Evolutionary conservation across 92 coral and sea anemone species (phyloP).

Genomic region (Palythoa grandiflora): DNA sequence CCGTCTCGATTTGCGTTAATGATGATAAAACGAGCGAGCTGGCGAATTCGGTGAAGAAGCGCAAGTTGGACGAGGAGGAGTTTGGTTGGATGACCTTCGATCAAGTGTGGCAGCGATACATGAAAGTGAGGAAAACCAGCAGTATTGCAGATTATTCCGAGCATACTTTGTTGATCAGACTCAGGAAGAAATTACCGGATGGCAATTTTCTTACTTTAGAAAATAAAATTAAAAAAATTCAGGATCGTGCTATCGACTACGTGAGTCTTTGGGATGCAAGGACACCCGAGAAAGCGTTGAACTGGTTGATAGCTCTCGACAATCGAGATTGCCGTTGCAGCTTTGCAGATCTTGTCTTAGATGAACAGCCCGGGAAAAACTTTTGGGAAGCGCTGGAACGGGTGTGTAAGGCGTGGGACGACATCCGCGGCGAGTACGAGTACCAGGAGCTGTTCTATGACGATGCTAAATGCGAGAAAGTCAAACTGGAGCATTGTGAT

Average conservation of each 20-base stretch:
- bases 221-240: not conserved
- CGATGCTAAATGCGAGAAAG: not conserved
- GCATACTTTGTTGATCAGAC: no score
- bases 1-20: no score
- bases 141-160: no score
- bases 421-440: not conserved
- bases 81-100: no score
- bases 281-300: not conserved
- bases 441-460: not conserved
- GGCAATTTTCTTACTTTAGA: no score
- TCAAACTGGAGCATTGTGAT: not conserved
- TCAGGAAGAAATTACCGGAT: not conserved
- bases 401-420: not conserved
- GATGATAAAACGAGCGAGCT: no score
- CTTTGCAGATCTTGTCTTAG: not conserved
- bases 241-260: not conserved
- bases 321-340: not conserved
- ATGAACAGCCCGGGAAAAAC: not conserved
- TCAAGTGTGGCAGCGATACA: no score
- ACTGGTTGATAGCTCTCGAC: not conserved
- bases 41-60: no score
- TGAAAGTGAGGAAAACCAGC: no score
- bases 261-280: not conserved
- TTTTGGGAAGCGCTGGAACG: not conserved
- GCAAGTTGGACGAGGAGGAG: no score